A percentile compares a stretch with the other conserved stretches of the same genome.
Conservation (phyloP, 1,140 invertebrate species). For the Zaprionus nigranus region DNA sequence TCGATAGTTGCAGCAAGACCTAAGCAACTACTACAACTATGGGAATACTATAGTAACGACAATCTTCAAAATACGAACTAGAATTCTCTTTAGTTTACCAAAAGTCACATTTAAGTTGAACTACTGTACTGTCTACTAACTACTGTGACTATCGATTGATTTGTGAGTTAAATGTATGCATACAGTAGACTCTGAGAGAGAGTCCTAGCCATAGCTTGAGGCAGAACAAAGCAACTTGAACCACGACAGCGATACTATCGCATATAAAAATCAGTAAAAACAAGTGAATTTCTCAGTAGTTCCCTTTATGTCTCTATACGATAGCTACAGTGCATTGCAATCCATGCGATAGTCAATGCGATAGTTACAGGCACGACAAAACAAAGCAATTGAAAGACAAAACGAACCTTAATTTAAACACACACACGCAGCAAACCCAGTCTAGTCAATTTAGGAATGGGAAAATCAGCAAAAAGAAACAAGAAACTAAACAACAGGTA, state of each 20-base stretch:
- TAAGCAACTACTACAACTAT: too few species aligned
- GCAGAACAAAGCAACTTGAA: neutral
- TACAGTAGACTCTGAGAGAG: neutral
- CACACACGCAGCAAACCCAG: constrained; percentile 62
- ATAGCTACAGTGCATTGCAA: neutral
- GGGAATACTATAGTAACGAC: too few species aligned
- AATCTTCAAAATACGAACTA: too few species aligned
- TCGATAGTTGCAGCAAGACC: too few species aligned
- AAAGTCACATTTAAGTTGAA: neutral
- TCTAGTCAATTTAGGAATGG: constrained; percentile 83
- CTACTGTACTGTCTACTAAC: neutral
- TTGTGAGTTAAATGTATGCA: neutral
- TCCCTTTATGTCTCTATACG: too few species aligned
- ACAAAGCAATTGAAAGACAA: constrained; percentile 8
- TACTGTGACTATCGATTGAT: neutral
- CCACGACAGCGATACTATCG: neutral
- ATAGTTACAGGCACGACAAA: constrained; percentile 11
- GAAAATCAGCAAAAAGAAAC: constrained; percentile 42
- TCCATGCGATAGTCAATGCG: constrained; percentile 14
- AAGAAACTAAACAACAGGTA: constrained; percentile 37
- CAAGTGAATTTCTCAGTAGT: neutral
- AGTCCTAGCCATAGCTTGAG: too few species aligned
- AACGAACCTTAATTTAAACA: constrained; percentile 62
- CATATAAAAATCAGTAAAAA: too few species aligned
- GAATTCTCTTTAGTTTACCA: neutral